Percentiles rank a stretch among this genome's conserved stretches.
phyloP scores from a whole-genome alignment of 2,888 invertebrate genomes.

The Apotomis betuletana region DNA sequence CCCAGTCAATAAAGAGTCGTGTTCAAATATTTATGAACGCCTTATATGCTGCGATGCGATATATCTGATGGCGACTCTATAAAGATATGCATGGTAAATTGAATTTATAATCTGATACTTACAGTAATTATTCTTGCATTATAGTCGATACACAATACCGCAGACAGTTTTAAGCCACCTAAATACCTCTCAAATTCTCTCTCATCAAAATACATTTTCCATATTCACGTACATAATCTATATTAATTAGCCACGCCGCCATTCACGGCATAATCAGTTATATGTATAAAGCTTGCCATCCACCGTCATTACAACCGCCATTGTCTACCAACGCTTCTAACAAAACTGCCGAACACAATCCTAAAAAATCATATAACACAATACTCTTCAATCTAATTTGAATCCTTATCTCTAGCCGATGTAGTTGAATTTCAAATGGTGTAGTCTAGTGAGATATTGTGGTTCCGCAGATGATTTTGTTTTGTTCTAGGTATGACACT shows the following conservation, averaged over 20 bases:
- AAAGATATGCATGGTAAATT: no score
- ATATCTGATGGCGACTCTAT: no score
- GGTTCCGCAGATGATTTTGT: not conserved
- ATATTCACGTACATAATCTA: constrained; percentile 1
- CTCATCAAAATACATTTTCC: not conserved
- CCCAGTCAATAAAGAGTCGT: no score
- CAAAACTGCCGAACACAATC: not conserved
- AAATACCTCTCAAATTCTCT: not conserved
- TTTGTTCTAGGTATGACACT: constrained; percentile 11
- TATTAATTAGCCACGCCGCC: constrained; percentile 7
- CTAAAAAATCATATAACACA: constrained; percentile 3
- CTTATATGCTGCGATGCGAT: no score
- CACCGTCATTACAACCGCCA: constrained; percentile 14
- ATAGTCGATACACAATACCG: no score
- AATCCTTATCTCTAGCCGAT: not conserved
- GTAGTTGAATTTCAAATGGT: not conserved
- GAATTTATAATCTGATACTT: no score
- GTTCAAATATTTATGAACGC: no score
- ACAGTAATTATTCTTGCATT: no score
- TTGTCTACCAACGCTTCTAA: constrained; percentile 19
- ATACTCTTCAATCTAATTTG: not conserved
- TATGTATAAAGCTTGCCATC: constrained; percentile 15
- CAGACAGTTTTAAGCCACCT: not conserved
- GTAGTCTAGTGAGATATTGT: not conserved
- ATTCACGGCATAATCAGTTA: constrained; percentile 24